A percentile compares a stretch with the other conserved stretches of the same genome.
Evolutionary conservation across 2,797 vertebrate genomes (phyloP).

Genomic region (Naso thynnoides): DNA sequence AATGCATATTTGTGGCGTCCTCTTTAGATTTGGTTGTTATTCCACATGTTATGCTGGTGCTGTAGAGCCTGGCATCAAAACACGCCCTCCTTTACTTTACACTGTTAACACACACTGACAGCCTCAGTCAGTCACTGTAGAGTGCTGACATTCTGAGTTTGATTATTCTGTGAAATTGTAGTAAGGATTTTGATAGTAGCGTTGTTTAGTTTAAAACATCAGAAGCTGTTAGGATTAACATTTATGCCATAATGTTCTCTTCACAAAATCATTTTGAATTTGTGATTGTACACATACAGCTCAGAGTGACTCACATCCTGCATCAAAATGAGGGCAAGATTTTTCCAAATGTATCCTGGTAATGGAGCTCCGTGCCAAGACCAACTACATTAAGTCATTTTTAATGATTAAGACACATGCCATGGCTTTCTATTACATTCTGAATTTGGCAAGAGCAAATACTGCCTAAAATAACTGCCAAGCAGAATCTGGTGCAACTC

Average conservation of each 20-base stretch:
- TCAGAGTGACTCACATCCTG: conserved; percentile 43
- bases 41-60: conserved; percentile 6
- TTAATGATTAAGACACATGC: conserved; percentile 58
- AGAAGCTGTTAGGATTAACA: conserved; percentile 17
- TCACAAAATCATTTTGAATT: conserved; percentile 27
- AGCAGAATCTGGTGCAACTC: conserved; percentile 21
- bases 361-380: conserved; percentile 38
- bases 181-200: conserved; percentile 14
- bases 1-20: conserved; percentile 8
- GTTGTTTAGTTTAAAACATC: conserved; percentile 23
- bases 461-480: conserved; percentile 33
- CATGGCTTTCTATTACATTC: conserved; percentile 44
- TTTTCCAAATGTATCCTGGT: conserved; percentile 45
- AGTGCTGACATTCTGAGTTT: conserved; percentile 69
- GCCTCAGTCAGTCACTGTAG: conserved; percentile 52
- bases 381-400: conserved; percentile 42
- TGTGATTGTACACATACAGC: conserved; percentile 19
- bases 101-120: conserved; percentile 49
- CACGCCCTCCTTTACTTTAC: conserved; percentile 21
- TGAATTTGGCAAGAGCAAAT: conserved; percentile 22
- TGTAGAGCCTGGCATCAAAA: conserved; percentile 4
- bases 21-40: conserved; percentile 7
- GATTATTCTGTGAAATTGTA: conserved; percentile 59
- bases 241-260: conserved; percentile 10
- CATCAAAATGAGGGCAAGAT: conserved; percentile 38